Evolutionary conservation across 2,113 vertebrate species (phyloP), one percentile per base, ranked within the genome.

Genomic region (Rallus limicola): DNA sequence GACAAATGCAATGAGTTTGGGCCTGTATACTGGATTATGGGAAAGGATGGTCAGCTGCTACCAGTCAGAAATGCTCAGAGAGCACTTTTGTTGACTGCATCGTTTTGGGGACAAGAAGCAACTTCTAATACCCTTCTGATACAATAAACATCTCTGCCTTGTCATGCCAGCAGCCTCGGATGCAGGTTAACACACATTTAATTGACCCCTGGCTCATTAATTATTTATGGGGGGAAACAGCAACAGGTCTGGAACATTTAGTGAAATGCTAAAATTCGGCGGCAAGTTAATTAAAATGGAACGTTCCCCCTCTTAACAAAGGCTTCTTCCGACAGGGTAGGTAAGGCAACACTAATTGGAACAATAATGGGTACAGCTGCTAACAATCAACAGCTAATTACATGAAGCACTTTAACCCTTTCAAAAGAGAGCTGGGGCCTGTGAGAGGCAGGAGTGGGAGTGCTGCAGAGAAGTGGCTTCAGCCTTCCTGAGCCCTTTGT

Each of bases 341-440:
- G 90, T 92, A 90, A 97, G 95, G 95, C 97, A 94, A 94, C 95
- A 95, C 97, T 98, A 98, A 98, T 97, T 98, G 97, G 96, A 96
- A 96, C 96, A 97, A 98, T 98, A 98, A 98, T 97, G 96, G 96
- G 68, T 97, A 97, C 98, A 98, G 97, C 98, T 98, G 98, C 96
- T 98, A 93, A 98, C 97, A 98, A 97, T 98, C 98, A 98, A 95
- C 31, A 69, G 90, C 96, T 98, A 95, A 98, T 98, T 98, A 97
- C 86, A 93, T 93, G 97, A 96, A 96, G 96, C 92, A 97, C 96
- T 96, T 97, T 91, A 97, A 98, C 97, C 88, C 53, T 59, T 97
- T 81, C 84, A 89, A 93, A 94, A 91, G 93, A 91, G 93, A 88
- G 60, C 81, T 34, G 67, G 80, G 79, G 86, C 91, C 80, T 55